Conservation (phyloP, 2,113 vertebrate species). For the Nesogale talazaci region DNA sequence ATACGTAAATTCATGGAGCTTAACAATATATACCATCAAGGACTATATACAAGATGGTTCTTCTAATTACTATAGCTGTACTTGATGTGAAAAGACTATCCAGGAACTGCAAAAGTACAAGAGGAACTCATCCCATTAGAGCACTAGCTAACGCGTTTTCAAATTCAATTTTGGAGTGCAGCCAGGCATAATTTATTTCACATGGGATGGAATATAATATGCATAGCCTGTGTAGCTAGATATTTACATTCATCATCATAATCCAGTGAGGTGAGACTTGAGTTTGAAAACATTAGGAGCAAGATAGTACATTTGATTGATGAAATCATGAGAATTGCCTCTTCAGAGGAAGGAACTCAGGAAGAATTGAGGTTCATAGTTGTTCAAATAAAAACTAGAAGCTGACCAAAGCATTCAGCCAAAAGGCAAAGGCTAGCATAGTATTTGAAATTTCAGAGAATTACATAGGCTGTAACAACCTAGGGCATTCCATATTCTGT, state of each 20-base stretch:
- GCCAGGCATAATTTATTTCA: not conserved
- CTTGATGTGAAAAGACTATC: not conserved
- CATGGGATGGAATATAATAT: not conserved
- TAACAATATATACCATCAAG: not conserved
- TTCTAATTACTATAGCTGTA: not conserved
- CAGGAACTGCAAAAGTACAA: not conserved
- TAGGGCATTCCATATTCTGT: not conserved
- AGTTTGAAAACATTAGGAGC: not conserved
- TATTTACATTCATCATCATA: not conserved
- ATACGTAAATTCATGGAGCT: not conserved
- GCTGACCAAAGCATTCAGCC: not conserved
- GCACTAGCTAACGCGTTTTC: not conserved
- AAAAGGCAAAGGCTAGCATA: not conserved
- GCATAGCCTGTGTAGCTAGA: not conserved
- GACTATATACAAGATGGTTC: not conserved
- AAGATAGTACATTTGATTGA: not conserved
- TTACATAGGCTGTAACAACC: too few relatives aligned
- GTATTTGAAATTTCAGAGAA: not conserved
- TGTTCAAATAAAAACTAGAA: not conserved
- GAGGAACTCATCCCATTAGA: not conserved
- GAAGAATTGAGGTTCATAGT: not conserved
- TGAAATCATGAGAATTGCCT: not conserved
- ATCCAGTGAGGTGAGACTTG: not conserved
- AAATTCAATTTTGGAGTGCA: not conserved
- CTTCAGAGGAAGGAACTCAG: not conserved